Evolutionary conservation across 2,888 invertebrate species (phyloP), one percentile per base, ranked within the genome.

Genomic region (Standfussiana lucernea): DNA sequence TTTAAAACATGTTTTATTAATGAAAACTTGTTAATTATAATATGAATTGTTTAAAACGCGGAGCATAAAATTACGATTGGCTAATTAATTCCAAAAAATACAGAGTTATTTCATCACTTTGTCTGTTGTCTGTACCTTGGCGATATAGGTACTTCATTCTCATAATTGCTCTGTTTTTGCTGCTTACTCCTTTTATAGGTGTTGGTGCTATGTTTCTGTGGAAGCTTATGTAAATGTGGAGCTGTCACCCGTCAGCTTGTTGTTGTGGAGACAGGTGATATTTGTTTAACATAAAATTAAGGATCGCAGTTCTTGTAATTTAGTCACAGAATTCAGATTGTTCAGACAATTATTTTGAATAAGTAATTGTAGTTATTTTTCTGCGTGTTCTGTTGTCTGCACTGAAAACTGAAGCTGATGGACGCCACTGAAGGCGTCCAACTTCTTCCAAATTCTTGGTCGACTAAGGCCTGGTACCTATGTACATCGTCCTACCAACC

Each of bases 151-250:
- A 56, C 11, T 79, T 76, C 35, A 76, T 87, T 87, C 82, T 64
- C 79, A 79, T 87, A 82, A 85, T 85, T 85, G 75, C 62, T 71
- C 77, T 70, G 80, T 88, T 86, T 86, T 88, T 86, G 42, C 76
- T 72, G 72, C 42, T n/a, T 64, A 75, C 32, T 50, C 78, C 75
- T 85, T 80, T 64, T 78, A 85, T 59, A 72, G 74, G 11, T 32
- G 37, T n/a, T 66, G 72, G 75, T 72, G 75, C 24, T 56, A 72
- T 64, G 56, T 82, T 62, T 56, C 32, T 69, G 74, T 42, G 71
- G 64, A 74, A 85, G 59, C 68, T 70, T 70, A 77, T 78, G 81
- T 77, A 75, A 77, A 79, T 86, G 62, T 61, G 35, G 37, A 75
- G 61, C 28, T 45, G 66, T 71, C 59, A 65, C 10, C 13, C 32